Conservation (phyloP, 2,113 vertebrate genomes). For the Sciurus niger region DNA sequence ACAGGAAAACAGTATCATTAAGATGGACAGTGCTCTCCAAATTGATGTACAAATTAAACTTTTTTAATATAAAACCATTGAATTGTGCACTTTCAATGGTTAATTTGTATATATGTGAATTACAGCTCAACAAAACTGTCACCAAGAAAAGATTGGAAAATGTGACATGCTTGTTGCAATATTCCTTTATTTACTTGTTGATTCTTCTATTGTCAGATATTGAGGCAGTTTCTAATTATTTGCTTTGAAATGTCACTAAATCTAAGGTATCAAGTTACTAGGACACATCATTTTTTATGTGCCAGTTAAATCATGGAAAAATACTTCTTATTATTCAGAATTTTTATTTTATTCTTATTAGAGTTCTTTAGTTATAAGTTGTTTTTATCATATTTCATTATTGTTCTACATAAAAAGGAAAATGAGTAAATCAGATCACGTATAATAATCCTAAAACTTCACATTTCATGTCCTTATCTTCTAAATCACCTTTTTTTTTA, state of each 20-base stretch:
- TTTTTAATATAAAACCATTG: slow-evolving; percentile 23
- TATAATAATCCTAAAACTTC: not conserved
- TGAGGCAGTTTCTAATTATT: slow-evolving; percentile 21
- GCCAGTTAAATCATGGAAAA: not conserved
- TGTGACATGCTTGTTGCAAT: not conserved
- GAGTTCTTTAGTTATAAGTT: not conserved
- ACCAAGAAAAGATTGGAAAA: not conserved
- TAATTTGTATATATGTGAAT: not conserved
- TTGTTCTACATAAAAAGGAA: not conserved
- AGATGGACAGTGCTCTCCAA: not conserved
- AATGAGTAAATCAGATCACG: not conserved
- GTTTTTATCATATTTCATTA: not conserved
- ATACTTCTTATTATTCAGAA: not conserved
- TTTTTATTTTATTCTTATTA: slow-evolving; percentile 44
- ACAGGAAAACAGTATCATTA: slow-evolving; percentile 47
- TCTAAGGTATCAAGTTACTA: not conserved
- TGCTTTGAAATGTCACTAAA: slow-evolving; percentile 12
- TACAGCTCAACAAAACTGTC: not conserved
- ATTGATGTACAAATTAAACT: not conserved
- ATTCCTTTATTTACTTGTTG: not conserved
- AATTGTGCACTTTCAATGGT: not conserved
- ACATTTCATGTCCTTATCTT: not conserved
- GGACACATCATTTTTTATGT: not conserved
- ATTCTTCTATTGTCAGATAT: not conserved
- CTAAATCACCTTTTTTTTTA: too few species aligned